Conservation (phyloP, 1,140 invertebrate genomes). For the Lepidotrigona ventralis region DNA sequence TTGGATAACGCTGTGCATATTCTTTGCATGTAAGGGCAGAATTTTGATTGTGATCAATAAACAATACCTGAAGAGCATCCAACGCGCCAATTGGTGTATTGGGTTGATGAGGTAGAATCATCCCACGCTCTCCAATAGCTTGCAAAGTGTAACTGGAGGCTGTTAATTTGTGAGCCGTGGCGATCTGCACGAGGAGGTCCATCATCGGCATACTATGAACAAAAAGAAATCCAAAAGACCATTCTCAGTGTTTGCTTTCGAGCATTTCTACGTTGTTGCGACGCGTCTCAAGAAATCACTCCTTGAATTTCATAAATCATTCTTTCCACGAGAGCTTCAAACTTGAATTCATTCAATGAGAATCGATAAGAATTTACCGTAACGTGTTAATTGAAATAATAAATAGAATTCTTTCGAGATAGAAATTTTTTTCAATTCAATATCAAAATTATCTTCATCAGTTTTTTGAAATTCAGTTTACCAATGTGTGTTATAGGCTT, state of each 20-base stretch:
- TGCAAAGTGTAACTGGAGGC: constrained; percentile 88
- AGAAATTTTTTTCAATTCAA: too few relatives aligned
- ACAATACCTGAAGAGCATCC: constrained; percentile 80
- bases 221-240: constrained; percentile 21
- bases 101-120: constrained; percentile 86
- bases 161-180: constrained; percentile 86
- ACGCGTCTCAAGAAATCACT: not conserved
- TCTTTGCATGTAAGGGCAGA: too few relatives aligned
- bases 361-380: not conserved
- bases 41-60: too few relatives aligned
- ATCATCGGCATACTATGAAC: constrained; percentile 89
- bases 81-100: constrained; percentile 88
- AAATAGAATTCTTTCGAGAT: too few relatives aligned
- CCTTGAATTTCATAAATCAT: not conserved
- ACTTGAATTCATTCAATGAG: not conserved
- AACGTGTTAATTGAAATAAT: too few relatives aligned
- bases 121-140: constrained; percentile 83
- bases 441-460: too few relatives aligned
- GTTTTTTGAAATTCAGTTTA: too few relatives aligned
- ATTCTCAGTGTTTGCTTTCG: not conserved
- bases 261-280: not conserved
- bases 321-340: not conserved
- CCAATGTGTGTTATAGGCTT: too few relatives aligned
- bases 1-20: too few relatives aligned
- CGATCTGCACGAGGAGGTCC: constrained; percentile 89